Evolutionary conservation across 2,113 vertebrate species (phyloP).

Genomic region (Chlorodrepanis virens): DNA sequence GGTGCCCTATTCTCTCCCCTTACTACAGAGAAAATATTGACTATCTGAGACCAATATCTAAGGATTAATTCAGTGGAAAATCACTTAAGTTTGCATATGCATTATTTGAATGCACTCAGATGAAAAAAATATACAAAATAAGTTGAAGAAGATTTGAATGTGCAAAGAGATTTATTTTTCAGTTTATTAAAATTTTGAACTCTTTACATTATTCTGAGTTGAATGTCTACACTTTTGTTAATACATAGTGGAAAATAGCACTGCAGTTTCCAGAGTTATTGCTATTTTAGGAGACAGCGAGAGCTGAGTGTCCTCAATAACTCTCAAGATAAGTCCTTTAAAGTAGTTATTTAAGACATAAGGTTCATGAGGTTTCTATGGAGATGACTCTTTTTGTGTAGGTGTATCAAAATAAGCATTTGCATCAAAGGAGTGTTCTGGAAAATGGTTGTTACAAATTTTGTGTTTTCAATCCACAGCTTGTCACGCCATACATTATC

Average conservation of each 20-base stretch:
- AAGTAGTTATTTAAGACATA: constrained; percentile 47
- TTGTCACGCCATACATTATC: not conserved
- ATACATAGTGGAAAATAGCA: not conserved
- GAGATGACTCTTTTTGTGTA: constrained; percentile 27
- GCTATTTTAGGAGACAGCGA: not conserved
- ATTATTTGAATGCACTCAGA: not conserved
- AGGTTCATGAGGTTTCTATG: constrained; percentile 49
- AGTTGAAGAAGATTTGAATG: not conserved
- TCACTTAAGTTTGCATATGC: not conserved
- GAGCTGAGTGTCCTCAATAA: constrained; percentile 33
- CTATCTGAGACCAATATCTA: not conserved
- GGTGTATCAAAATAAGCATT: constrained; percentile 43
- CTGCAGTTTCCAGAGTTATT: constrained; percentile 14
- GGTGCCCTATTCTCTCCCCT: not conserved
- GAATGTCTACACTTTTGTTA: not conserved
- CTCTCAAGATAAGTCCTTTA: constrained; percentile 37
- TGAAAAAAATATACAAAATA: not conserved
- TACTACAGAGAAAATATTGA: not conserved
- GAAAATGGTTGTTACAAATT: not conserved
- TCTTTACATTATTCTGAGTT: not conserved
- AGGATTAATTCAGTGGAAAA: not conserved
- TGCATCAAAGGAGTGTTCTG: constrained; percentile 11
- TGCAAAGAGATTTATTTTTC: not conserved
- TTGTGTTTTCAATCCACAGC: not conserved
- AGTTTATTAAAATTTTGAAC: not conserved